Base-by-base conservation (phyloP, 2,113 vertebrate genomes). In the Pungitius pungitius region DNA sequence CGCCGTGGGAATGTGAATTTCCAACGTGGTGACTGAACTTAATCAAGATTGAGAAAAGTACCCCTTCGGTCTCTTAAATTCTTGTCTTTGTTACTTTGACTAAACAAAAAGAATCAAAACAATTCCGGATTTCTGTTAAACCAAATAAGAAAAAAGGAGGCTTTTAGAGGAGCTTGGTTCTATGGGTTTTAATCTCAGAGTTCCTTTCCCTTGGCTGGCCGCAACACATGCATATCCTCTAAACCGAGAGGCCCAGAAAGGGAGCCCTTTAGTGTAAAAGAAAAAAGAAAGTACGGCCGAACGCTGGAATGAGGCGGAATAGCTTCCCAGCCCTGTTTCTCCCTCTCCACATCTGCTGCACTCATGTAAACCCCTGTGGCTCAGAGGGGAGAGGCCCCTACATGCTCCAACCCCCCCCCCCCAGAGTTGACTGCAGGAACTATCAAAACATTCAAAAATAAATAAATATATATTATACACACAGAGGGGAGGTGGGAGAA, bases 271-370 rank as follows among this genome's bases (percentile, higher is more conserved):
- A 84, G 86, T 83, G 88, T 79, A 12, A 66, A 43, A 78, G 65
- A 74, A 62, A 18, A 45, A 18, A 51, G 13, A 4, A 14, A 3
- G 13, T 75, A 33, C 17, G 56, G 75, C 76, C 64, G 75, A 75
- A 73, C 78, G 81, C 90, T 85, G 74, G 88, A 91, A 88, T 85
- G 72, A 81, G 73, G 87, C 68, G 52, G 82, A 93, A 93, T 92
- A 87, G 80, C 86, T 89, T 89, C 87, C 80, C 86, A 86, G 85
- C 82, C 82, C 47, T 24, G 73, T 85, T 24, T 84, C 69, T 80
- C 65, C 47, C 69, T 79, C 71, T 88, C 90, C 90, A 94, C 94
- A 94, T 94, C 93, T 94, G 93, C 89, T 93, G 89, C 87, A 88
- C 92, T 94, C 85, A 91, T 93, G 91, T 90, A 91, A 91, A 82